A percentile compares a stretch with the other conserved stretches of the same genome.
These are phyloP conservation scores for Lutjanus erythropterus DNA, from an alignment of 2,113 vertebrate species.

Conservation along the genomic window DNA sequence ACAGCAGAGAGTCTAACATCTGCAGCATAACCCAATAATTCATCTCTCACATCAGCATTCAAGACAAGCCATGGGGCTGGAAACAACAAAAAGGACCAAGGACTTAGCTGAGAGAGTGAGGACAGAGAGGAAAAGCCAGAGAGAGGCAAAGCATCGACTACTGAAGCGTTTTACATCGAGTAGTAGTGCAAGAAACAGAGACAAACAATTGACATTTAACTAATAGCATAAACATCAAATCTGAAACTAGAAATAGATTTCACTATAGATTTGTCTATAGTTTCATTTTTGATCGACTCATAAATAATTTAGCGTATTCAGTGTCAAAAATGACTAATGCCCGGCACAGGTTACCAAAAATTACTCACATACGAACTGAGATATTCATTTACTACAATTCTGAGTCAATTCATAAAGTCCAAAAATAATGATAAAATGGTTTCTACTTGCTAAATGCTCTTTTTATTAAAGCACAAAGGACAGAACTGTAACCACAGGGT, in stretches of 20 bases:
- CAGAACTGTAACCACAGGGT: background rate
- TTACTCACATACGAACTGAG: conserved; percentile 15
- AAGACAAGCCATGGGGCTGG: conserved; percentile 79
- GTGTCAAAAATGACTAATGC: background rate
- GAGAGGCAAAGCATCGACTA: conserved; percentile 4
- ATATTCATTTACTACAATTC: background rate
- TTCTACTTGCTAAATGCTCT: conserved; percentile 10
- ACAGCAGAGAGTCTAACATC: conserved; percentile 77
- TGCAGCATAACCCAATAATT: conserved; percentile 81
- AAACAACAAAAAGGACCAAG: conserved; percentile 79
- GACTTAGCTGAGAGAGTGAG: conserved; percentile 61
- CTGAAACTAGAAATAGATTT: conserved; percentile 11
- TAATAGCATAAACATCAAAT: conserved; percentile 5
- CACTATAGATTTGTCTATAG: background rate
- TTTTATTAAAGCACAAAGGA: conserved; percentile 2
- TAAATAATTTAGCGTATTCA: background rate
- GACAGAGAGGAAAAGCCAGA: conserved; percentile 51
- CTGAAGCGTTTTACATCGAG: conserved; percentile 1
- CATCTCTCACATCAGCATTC: conserved; percentile 83
- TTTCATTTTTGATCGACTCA: background rate
- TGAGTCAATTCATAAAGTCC: background rate
- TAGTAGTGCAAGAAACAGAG: background rate
- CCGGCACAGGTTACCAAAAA: background rate
- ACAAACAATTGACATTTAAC: conserved; percentile 20
- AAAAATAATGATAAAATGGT: conserved; percentile 3